phyloP scores from a whole-genome alignment of 1,140 invertebrate species.

The Heterodera carotae region DNA sequence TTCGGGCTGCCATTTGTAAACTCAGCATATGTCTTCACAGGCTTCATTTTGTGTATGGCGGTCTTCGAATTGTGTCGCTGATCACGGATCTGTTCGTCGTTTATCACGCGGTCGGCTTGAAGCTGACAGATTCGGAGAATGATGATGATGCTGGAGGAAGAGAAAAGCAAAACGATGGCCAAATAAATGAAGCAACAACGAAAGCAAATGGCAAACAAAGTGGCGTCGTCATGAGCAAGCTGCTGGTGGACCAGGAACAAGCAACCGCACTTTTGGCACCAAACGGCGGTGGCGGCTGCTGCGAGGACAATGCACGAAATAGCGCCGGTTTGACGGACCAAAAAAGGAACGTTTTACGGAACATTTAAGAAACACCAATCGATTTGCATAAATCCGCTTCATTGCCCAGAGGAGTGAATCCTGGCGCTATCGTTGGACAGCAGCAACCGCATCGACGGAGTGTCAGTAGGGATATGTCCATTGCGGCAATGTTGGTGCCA shows the following conservation, averaged over 20 bases:
- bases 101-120: constrained; percentile 59
- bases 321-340: not conserved
- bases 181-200: not conserved
- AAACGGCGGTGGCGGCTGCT: not conserved
- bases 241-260: constrained; percentile 10
- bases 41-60: constrained; percentile 57
- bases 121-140: constrained; percentile 52
- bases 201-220: constrained; percentile 4
- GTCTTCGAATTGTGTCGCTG: constrained; percentile 56
- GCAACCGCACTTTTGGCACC: not conserved
- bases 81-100: constrained; percentile 59
- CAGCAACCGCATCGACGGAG: constrained; percentile 1
- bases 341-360: not conserved
- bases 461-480: constrained; percentile 13
- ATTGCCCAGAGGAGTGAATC: constrained; percentile 3
- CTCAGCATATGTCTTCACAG: too few species aligned
- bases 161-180: not conserved
- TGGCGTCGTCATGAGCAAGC: not conserved
- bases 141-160: constrained; percentile 18
- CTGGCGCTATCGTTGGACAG: not conserved
- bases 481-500: not conserved
- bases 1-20: too few species aligned
- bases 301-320: constrained; percentile 11
- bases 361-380: not conserved
- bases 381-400: constrained; percentile 7